Evolutionary conservation across 2,888 invertebrate species (phyloP).

Genomic region (Callosobruchus maculatus): DNA sequence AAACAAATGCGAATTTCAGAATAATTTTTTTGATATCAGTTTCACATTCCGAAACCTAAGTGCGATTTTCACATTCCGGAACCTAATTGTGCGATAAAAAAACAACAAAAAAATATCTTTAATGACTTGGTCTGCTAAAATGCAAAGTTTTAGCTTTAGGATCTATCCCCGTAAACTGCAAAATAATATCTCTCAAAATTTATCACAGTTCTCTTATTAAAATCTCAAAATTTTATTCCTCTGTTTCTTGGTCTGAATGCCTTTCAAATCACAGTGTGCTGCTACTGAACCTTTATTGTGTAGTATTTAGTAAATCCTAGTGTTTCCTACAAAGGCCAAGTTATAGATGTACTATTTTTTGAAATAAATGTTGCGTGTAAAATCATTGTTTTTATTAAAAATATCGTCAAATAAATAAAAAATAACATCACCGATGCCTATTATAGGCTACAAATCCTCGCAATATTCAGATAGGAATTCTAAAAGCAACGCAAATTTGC

Average conservation of each 20-base stretch:
- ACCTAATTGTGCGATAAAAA: too few relatives aligned
- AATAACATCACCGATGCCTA: not conserved
- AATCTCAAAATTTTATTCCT: too few relatives aligned
- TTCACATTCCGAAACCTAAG: too few relatives aligned
- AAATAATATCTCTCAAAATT: too few relatives aligned
- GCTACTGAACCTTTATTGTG: not conserved
- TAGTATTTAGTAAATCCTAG: not conserved
- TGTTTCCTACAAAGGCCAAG: not conserved
- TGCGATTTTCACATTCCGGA: too few relatives aligned
- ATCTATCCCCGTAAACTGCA: too few relatives aligned
- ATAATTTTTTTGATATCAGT: too few relatives aligned
- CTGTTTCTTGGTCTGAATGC: not conserved
- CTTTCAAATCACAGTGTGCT: not conserved
- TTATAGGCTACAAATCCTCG: slow-evolving; percentile 16
- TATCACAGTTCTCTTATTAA: too few relatives aligned
- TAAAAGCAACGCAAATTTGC: slow-evolving; percentile 33
- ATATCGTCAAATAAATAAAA: not conserved
- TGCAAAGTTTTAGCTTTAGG: too few relatives aligned
- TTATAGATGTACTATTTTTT: slow-evolving; percentile 11
- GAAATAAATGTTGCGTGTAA: slow-evolving; percentile 4
- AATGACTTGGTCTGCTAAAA: too few relatives aligned
- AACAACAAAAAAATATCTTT: too few relatives aligned
- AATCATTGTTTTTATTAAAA: not conserved
- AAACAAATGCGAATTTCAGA: too few relatives aligned
- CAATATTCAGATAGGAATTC: slow-evolving; percentile 40